These are phyloP conservation scores for Bombus waltoni DNA, from an alignment of 1,140 invertebrate species.

Conservation along the genomic window DNA sequence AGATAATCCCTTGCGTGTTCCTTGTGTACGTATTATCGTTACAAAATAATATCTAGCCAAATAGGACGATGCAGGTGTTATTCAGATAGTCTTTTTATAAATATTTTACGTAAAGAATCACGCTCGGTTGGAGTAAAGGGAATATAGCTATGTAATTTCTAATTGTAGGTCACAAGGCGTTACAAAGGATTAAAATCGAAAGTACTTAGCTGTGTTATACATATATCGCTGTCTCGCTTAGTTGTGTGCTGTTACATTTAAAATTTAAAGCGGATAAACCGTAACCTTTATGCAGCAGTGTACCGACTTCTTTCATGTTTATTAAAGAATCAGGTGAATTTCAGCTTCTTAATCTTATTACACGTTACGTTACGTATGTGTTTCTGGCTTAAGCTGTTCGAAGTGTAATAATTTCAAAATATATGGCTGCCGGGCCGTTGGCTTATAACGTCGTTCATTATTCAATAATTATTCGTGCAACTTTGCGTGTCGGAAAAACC, in stretches of 20 bases:
- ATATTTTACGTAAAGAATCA: too few species aligned
- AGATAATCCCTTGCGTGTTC: background rate
- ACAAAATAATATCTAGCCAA: background rate
- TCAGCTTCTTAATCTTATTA: background rate
- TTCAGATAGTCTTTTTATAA: too few species aligned
- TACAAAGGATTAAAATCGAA: background rate
- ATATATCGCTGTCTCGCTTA: background rate
- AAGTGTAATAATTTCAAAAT: constrained; percentile 2
- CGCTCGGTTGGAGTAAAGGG: too few species aligned
- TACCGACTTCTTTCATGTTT: background rate
- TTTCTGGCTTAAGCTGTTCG: background rate
- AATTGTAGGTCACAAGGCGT: background rate
- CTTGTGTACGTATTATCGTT: background rate
- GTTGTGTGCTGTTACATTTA: background rate
- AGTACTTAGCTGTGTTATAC: background rate
- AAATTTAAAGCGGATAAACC: background rate
- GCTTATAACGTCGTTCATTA: constrained; percentile 2
- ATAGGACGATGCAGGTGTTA: too few species aligned
- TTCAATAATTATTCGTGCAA: constrained; percentile 25
- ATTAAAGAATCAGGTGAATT: background rate
- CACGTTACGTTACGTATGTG: too few species aligned
- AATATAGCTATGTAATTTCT: background rate
- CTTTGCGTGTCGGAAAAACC: constrained; percentile 22
- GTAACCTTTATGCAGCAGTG: background rate
- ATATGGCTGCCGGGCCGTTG: background rate